Conservation (phyloP, 2,888 invertebrate species). For the Steinernema hermaphroditum region DNA sequence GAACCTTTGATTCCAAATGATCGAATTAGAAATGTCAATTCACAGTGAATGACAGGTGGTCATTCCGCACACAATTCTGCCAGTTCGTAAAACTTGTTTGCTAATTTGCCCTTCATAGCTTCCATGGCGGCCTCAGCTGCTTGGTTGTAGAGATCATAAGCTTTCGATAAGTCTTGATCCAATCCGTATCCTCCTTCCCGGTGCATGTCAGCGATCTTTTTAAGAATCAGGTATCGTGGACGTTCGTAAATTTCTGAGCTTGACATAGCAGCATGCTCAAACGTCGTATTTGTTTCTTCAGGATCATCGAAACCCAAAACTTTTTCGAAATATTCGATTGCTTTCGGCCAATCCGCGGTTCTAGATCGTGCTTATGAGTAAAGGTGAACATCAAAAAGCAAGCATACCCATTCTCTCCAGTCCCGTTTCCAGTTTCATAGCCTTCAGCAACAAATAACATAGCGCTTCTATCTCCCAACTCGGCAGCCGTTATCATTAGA, state of each 20-base stretch:
- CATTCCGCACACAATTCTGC: constrained; percentile 54
- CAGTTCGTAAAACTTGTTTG: constrained; percentile 67
- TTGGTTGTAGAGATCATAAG: constrained; percentile 70
- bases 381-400: constrained; percentile 25
- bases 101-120: constrained; percentile 71
- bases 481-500: constrained; percentile 69
- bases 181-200: constrained; percentile 69
- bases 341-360: constrained; percentile 41
- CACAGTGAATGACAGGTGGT: no score
- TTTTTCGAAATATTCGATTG: constrained; percentile 53
- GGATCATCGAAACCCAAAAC: constrained; percentile 58
- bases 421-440: constrained; percentile 68
- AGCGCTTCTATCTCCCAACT: constrained; percentile 70
- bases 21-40: no score
- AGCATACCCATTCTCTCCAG: neutral
- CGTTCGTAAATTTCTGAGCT: constrained; percentile 34
- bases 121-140: constrained; percentile 72
- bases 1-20: neutral
- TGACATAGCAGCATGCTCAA: constrained; percentile 23
- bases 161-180: constrained; percentile 67
- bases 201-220: constrained; percentile 70
- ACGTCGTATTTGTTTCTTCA: constrained; percentile 55
- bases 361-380: constrained; percentile 28
- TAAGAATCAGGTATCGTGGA: constrained; percentile 68
- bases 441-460: constrained; percentile 71